Base-by-base conservation (phyloP, 2,797 vertebrate genomes). In the Semaprochilodus insignis region DNA sequence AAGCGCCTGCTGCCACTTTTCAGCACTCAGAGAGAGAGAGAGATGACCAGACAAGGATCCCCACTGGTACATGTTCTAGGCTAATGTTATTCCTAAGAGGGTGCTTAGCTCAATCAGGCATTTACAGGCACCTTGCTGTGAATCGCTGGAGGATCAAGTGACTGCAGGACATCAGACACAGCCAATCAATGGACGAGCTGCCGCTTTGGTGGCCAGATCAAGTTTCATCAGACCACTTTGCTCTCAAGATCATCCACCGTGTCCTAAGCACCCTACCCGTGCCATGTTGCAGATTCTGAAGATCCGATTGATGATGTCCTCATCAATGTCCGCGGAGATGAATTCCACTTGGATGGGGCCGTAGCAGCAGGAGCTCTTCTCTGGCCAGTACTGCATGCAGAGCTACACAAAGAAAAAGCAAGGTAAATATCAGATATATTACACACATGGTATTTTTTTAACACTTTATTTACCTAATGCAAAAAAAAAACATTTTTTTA, bases 271-370 rank as follows among this genome's bases (percentile, higher is more conserved):
- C 36, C 78, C 60, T 91, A 99, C 98, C 94, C 97, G 92, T 83
- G 98, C 97, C 97, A 99, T 98, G 92, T 99, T 99, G 91, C 97
- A 99, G 93, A 99, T 99, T 90, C 98, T 97, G 92, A 99, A 99
- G 95, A 99, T 98, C 70, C 97, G 94, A 90, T 97, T 97, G 93
- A 99, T 99, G 91, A 98, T 97, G 89, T 99, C 97, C 69, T 99
- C 97, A 2, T 99, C 97, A 0, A 99, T 99, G 90, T 99, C 97
- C 6, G 97, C 97, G 0, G 98, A 99, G 88, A 99, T 97, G 82
- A 99, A 99, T 90, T 99, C 98, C 55, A 99, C 98, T 81, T 99
- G 97, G 88, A 99, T 96, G 0, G 97, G 98, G 1, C 98, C 98
- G 0, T 99, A 99, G 85, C 97, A 98, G 54, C 96, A 97, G 0